Percentiles rank a stretch among this genome's conserved stretches.
These are phyloP conservation scores for Lomographa bimaculata DNA, from an alignment of 2,888 invertebrate genomes.

Conservation along the genomic window DNA sequence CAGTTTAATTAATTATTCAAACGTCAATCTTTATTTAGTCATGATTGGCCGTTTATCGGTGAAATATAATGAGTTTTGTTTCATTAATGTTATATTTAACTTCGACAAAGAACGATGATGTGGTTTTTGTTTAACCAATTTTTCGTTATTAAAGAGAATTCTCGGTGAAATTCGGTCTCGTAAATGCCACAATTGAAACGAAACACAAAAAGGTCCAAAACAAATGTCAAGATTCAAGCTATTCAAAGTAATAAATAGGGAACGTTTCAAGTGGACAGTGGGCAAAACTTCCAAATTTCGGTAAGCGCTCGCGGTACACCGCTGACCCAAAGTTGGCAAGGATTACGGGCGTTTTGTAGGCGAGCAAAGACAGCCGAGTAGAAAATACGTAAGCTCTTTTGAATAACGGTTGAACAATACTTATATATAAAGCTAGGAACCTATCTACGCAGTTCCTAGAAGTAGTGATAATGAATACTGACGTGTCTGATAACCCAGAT, in stretches of 20 bases:
- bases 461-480: conserved; percentile 7
- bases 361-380: conserved; percentile 29
- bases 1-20: conserved; percentile 4
- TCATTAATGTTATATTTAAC: conserved; percentile 13
- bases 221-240: conserved; percentile 32
- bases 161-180: conserved; percentile 24
- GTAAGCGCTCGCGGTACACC: conserved; percentile 56
- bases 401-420: conserved; percentile 24
- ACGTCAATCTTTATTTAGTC: conserved; percentile 1
- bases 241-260: conserved; percentile 45
- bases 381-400: conserved; percentile 30
- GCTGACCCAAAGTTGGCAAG: conserved; percentile 47
- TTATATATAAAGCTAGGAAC: conserved; percentile 6
- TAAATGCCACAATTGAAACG: conserved; percentile 33
- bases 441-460: neutral
- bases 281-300: conserved; percentile 52
- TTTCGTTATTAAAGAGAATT: conserved; percentile 7
- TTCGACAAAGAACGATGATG: conserved; percentile 4
- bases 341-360: conserved; percentile 47
- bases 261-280: conserved; percentile 46
- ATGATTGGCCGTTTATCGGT: conserved; percentile 4
- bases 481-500: conserved; percentile 27
- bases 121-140: conserved; percentile 8
- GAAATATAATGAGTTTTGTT: conserved; percentile 9
- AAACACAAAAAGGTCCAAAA: conserved; percentile 38